phyloP scores from a whole-genome alignment of 2,888 invertebrate genomes.

The Cephus rjabovi region DNA sequence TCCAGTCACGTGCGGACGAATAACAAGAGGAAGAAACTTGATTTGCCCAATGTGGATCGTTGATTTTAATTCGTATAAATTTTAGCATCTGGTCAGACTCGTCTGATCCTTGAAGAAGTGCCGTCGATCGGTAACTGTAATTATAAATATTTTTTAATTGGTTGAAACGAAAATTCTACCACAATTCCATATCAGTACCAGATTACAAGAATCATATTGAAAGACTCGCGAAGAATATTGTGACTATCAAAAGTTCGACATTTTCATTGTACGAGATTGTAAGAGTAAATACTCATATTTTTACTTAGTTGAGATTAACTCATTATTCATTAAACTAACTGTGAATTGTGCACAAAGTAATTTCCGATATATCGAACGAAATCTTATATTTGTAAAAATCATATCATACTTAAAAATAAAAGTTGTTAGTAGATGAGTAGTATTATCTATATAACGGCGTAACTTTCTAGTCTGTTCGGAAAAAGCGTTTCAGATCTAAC shows the following conservation, averaged over 20 bases:
- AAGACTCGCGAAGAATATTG: not conserved
- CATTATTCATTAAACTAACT: not conserved
- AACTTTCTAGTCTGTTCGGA: not conserved
- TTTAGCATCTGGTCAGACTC: not conserved
- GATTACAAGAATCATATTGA: not conserved
- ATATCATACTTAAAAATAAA: not conserved
- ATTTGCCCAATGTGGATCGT: constrained; percentile 31
- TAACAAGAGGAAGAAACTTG: constrained; percentile 45
- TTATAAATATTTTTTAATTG: not conserved
- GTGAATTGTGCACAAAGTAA: not conserved
- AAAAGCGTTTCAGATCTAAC: not conserved
- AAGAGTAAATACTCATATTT: not conserved
- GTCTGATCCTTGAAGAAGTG: not conserved
- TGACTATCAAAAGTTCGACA: not conserved
- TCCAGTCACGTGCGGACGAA: constrained; percentile 35
- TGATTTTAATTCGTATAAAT: not conserved
- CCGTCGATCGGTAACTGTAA: not conserved
- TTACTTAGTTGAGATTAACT: not conserved
- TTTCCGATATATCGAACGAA: not conserved
- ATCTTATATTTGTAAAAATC: not conserved
- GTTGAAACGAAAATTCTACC: not conserved
- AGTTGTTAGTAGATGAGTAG: not conserved
- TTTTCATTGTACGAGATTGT: no score
- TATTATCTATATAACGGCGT: not conserved
- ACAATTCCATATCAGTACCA: not conserved